Evolutionary conservation across 2,888 invertebrate genomes (phyloP), one percentile per base, ranked within the genome.

Genomic region (Caenorhabditis uteleia): DNA sequence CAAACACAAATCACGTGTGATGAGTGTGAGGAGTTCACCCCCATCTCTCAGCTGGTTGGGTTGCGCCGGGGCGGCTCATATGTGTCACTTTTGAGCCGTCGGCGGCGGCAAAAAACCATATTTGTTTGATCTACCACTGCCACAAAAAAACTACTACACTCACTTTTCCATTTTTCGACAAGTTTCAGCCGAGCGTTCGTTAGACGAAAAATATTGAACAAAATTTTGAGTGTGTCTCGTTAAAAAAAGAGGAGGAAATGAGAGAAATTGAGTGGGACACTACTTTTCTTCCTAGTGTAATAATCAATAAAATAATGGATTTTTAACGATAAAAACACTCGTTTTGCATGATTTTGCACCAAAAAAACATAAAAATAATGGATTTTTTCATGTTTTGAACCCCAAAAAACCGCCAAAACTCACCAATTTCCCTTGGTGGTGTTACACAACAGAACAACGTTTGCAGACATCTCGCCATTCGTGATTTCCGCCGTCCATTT

Each of bases 391-490:
- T n/a, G n/a, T n/a, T n/a, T n/a, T n/a, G 20, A 18, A 42, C 42
- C 5, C 6, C 12, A 5, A n/a, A 12, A 12, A 51, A 43, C 42
- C 25, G n/a, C n/a, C 39, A 57, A 39, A 47, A 68, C 67, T 54
- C 29, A 69, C 71, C 71, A 39, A 53, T 67, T 40, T 71, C 80
- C 42, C 75, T 62, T 47, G 75, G 69, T 43, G 84, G 80, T 36
- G 85, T 88, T 88, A 92, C 89, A 85, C 93, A 93, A 85, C 92
- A 92, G 72, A 93, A 87, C 81, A 93, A 86, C 57, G 92, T 91
- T 77, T 91, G 90, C 78, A 94, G 87, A 83, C 94, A 89, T 72
- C 91, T 89, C 66, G 91, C 85, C 73, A 83, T 83, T 78, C 86
- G 86, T 70, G 85, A 87, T 84, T 88, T 89, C 85, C 87, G 88